Percentiles rank a stretch among this genome's conserved stretches.
Evolutionary conservation across 2,888 invertebrate genomes (phyloP).

Genomic region (Diogma glabrata): DNA sequence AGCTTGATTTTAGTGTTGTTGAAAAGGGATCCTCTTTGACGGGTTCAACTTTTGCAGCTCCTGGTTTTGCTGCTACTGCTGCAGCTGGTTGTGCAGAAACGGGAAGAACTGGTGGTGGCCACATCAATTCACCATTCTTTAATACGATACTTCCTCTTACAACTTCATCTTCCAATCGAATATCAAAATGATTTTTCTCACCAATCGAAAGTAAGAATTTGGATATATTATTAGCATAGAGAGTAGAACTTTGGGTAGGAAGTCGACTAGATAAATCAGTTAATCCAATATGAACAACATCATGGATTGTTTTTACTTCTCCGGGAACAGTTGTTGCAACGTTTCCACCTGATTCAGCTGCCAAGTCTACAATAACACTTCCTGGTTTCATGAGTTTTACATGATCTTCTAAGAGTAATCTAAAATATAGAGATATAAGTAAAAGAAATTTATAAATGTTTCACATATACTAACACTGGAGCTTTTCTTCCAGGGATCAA

Average conservation of each 20-base stretch:
- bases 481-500: slow-evolving; percentile 80
- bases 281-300: slow-evolving; percentile 73
- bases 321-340: slow-evolving; percentile 71
- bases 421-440: neutral
- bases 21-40: slow-evolving; percentile 53
- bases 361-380: slow-evolving; percentile 79
- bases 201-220: slow-evolving; percentile 54
- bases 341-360: slow-evolving; percentile 82
- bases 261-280: slow-evolving; percentile 76
- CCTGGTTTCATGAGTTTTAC: slow-evolving; percentile 64
- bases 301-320: slow-evolving; percentile 59
- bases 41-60: slow-evolving; percentile 36
- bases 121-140: slow-evolving; percentile 59
- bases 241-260: slow-evolving; percentile 74
- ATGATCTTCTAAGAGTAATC: slow-evolving; percentile 21
- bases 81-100: slow-evolving; percentile 40
- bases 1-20: slow-evolving; percentile 53
- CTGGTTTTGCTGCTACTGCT: slow-evolving; percentile 33
- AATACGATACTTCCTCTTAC: slow-evolving; percentile 72
- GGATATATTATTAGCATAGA: slow-evolving; percentile 85
- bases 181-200: slow-evolving; percentile 63
- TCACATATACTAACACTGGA: slow-evolving; percentile 41
- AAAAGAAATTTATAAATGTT: neutral
- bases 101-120: slow-evolving; percentile 65
- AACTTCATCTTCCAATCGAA: slow-evolving; percentile 77